Percentiles rank a stretch among this genome's conserved stretches.
Conservation (phyloP, 2,797 vertebrate genomes). For the Pantherophis vulpinus region DNA sequence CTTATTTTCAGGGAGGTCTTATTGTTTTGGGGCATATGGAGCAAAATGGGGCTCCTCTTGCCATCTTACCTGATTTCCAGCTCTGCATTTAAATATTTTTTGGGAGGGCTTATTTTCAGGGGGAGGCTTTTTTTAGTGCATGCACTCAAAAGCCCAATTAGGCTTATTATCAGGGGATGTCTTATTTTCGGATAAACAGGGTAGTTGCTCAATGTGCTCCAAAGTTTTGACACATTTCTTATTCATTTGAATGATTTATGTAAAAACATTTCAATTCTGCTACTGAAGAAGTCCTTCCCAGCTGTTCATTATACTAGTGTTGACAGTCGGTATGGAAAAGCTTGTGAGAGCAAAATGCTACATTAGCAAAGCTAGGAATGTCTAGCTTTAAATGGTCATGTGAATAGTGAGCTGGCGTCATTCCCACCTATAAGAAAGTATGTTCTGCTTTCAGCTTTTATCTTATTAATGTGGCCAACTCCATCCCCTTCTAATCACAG, state of each 20-base stretch:
- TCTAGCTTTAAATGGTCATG: not conserved
- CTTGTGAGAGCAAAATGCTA: not conserved
- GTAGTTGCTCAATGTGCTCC: not conserved
- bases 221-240: not conserved
- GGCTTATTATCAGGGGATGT: too few relatives aligned
- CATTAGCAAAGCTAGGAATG: not conserved
- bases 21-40: too few relatives aligned
- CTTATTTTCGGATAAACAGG: too few relatives aligned
- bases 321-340: not conserved
- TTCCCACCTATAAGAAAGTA: not conserved
- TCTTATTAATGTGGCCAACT: constrained; percentile 38
- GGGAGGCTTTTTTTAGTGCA: too few relatives aligned
- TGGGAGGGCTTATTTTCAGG: too few relatives aligned
- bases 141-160: too few relatives aligned
- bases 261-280: not conserved
- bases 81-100: too few relatives aligned
- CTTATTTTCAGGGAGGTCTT: too few relatives aligned
- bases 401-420: not conserved
- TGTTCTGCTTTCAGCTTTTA: constrained; percentile 28
- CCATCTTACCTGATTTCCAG: too few relatives aligned
- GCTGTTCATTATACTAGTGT: not conserved
- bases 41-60: too few relatives aligned
- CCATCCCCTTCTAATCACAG: constrained; percentile 45
- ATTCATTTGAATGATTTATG: not conserved
- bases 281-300: not conserved